Evolutionary conservation across 2,797 vertebrate species (phyloP).

Genomic region (Argya squamiceps): DNA sequence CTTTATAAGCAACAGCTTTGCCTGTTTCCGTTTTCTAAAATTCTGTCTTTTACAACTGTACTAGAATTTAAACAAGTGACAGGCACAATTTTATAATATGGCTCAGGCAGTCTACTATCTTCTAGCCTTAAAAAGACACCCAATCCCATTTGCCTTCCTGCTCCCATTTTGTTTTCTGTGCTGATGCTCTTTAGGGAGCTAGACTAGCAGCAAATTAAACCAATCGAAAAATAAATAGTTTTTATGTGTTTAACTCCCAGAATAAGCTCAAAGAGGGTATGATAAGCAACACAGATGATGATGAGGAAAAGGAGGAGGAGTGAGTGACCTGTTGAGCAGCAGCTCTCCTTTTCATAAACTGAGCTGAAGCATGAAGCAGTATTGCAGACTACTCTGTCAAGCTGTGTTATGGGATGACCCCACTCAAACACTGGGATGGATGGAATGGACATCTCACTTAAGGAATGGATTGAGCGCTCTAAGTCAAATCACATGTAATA

Average conservation of each 20-base stretch:
- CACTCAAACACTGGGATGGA: rapidly evolving
- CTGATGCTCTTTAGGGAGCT: not conserved
- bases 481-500: not conserved
- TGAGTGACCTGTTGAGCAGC: not conserved
- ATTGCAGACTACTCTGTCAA: not conserved
- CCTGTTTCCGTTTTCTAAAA: not conserved
- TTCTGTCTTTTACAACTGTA: not conserved
- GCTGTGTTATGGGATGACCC: not conserved
- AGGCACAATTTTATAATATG: not conserved
- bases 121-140: not conserved
- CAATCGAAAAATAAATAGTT: not conserved
- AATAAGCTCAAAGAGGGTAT: not conserved
- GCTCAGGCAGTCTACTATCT: not conserved
- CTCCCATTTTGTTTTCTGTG: not conserved
- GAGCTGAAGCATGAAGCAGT: not conserved
- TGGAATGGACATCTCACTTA: not conserved
- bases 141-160: not conserved
- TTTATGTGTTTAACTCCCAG: not conserved
- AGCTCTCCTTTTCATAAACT: not conserved
- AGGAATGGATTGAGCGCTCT: not conserved
- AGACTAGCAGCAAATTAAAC: not conserved
- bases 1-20: not conserved
- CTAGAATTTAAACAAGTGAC: not conserved
- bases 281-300: not conserved
- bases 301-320: rapidly evolving